phyloP scores from a whole-genome alignment of 2,888 invertebrate genomes.

The Helicoverpa assulta region DNA sequence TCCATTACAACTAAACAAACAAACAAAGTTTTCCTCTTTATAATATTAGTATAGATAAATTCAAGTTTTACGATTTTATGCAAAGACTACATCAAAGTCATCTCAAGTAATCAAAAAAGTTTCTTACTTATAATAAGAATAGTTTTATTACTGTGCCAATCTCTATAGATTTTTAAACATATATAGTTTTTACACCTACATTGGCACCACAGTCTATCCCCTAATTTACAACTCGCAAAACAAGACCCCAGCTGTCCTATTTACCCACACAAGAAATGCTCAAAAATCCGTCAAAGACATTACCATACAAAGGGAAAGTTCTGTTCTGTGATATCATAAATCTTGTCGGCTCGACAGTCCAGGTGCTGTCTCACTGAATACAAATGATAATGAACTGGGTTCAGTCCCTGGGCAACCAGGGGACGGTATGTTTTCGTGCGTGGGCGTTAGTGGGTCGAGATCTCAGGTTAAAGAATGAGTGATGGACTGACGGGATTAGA shows the following conservation, averaged over 20 bases:
- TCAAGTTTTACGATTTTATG: no score
- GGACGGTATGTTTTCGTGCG: constrained; percentile 37
- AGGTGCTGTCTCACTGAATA: constrained; percentile 82
- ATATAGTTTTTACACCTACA: neutral
- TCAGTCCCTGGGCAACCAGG: constrained; percentile 59
- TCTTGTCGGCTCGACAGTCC: constrained; percentile 81
- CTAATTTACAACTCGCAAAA: constrained; percentile 12
- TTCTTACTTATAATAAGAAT: neutral
- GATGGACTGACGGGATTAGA: neutral
- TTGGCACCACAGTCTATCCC: neutral
- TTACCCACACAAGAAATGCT: constrained; percentile 26
- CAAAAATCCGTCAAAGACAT: constrained; percentile 66
- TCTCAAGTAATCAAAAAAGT: neutral
- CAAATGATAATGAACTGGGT: constrained; percentile 83
- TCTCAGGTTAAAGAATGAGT: neutral
- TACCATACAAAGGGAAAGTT: constrained; percentile 82
- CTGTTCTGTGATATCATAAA: constrained; percentile 79
- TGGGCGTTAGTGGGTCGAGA: neutral
- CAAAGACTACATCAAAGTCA: no score
- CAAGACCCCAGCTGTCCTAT: constrained; percentile 13
- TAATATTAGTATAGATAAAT: no score
- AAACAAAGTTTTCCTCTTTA: no score
- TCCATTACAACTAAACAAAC: no score
- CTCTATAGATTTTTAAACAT: no score
- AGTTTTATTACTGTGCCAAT: no score